Conservation (phyloP, 2,888 invertebrate species). For the Sphaeridia pumilis region DNA sequence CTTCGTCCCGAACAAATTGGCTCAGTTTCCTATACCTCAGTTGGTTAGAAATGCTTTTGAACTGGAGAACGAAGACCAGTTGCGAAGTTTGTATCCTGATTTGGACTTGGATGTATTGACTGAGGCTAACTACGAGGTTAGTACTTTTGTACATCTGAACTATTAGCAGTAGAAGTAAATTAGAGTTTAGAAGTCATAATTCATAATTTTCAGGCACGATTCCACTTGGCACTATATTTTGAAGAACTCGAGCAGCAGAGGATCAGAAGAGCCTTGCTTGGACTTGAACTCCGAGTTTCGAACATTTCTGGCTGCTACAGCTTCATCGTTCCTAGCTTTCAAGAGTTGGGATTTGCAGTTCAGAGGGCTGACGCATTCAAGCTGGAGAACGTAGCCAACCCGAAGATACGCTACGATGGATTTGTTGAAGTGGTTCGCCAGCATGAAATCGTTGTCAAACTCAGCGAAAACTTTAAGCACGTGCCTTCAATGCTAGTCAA, state of each 20-base stretch:
- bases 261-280: constrained; percentile 54
- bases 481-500: constrained; percentile 64
- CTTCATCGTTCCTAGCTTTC: constrained; percentile 57
- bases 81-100: constrained; percentile 40
- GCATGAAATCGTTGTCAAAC: constrained; percentile 54
- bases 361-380: neutral
- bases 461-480: constrained; percentile 66
- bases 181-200: neutral
- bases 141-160: constrained; percentile 38
- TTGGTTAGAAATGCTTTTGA: constrained; percentile 40
- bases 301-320: constrained; percentile 46
- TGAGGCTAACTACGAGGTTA: constrained; percentile 10
- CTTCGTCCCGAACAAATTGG: constrained; percentile 50
- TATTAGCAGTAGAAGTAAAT: too few species aligned
- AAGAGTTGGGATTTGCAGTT: neutral
- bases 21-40: constrained; percentile 42
- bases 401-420: neutral
- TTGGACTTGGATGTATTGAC: constrained; percentile 24
- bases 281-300: constrained; percentile 46
- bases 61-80: constrained; percentile 39
- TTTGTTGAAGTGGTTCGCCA: neutral
- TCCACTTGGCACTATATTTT: constrained; percentile 60
- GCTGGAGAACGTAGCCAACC: neutral
- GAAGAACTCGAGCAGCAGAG: constrained; percentile 66
- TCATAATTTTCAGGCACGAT: constrained; percentile 44